A percentile compares a stretch with the other conserved stretches of the same genome.
These are phyloP conservation scores for Palloptera scutellata DNA, from an alignment of 2,888 invertebrate genomes.

Conservation along the genomic window DNA sequence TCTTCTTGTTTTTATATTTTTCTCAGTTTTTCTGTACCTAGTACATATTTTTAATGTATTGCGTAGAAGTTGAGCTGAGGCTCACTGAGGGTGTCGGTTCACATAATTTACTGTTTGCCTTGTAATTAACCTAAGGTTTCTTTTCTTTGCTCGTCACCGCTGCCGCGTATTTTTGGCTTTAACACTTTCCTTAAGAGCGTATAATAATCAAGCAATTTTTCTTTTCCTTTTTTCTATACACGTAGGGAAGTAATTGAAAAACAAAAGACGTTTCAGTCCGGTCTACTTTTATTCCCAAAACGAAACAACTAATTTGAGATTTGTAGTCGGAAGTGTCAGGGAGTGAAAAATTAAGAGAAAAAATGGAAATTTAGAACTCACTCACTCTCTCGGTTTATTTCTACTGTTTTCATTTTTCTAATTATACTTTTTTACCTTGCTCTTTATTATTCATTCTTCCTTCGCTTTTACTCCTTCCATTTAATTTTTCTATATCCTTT, in stretches of 20 bases:
- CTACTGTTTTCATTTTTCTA: background rate
- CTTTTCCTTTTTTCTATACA: slow-evolving; percentile 14
- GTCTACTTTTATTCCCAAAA: background rate
- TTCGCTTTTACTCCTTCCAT: too few species aligned
- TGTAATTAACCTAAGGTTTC: slow-evolving; percentile 51
- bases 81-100: slow-evolving; percentile 18
- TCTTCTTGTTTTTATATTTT: slow-evolving; percentile 27
- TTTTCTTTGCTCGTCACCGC: slow-evolving; percentile 22
- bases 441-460: background rate
- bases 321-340: background rate
- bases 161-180: slow-evolving; percentile 40
- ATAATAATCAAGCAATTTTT: background rate
- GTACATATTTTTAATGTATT: slow-evolving; percentile 5
- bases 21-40: slow-evolving; percentile 20
- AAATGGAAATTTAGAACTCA: background rate
- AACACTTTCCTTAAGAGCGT: slow-evolving; percentile 37
- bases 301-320: background rate
- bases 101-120: slow-evolving; percentile 52
- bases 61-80: slow-evolving; percentile 1
- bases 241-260: slow-evolving; percentile 4
- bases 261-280: background rate
- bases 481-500: too few species aligned
- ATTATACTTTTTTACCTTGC: background rate
- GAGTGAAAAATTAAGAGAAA: too few species aligned
- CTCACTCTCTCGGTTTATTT: background rate